Evolutionary conservation across 2,888 invertebrate species (phyloP).

Genomic region (Acanthosepion lycidas): DNA sequence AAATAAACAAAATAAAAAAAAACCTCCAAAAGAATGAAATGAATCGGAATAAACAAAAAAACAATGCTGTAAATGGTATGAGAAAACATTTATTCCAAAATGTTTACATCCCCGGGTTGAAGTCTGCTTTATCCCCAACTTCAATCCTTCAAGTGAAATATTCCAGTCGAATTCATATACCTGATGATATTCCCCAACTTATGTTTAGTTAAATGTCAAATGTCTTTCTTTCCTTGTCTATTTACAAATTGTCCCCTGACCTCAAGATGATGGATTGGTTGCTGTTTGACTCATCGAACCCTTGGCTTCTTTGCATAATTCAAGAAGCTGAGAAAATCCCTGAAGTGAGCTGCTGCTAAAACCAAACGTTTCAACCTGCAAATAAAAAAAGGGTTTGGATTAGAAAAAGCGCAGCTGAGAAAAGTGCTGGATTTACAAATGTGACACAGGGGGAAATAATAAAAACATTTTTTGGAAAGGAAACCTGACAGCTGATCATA

Average conservation of each 20-base stretch:
- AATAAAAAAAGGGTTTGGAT: slow-evolving; percentile 33
- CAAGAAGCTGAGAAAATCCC: slow-evolving; percentile 59
- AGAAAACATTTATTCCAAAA: neutral
- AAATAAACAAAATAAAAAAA: too few species aligned
- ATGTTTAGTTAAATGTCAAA: neutral
- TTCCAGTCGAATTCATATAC: too few species aligned
- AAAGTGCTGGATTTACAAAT: too few species aligned
- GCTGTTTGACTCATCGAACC: slow-evolving; percentile 60
- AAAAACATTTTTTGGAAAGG: neutral
- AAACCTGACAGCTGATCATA: neutral
- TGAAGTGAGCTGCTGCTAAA: slow-evolving; percentile 55
- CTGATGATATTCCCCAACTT: too few species aligned
- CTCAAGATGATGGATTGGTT: slow-evolving; percentile 41
- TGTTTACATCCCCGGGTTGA: neutral
- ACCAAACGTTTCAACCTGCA: slow-evolving; percentile 62
- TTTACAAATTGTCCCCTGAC: slow-evolving; percentile 33
- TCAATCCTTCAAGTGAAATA: neutral
- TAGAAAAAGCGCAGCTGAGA: neutral
- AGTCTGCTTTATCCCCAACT: neutral
- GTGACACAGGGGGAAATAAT: too few species aligned
- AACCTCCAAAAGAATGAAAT: too few species aligned
- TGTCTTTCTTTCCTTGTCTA: neutral
- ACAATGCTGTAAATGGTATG: neutral
- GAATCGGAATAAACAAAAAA: too few species aligned
- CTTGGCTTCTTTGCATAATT: slow-evolving; percentile 63